Base-by-base conservation (phyloP, 2,113 vertebrate species). In the Odontesthes bonariensis region DNA sequence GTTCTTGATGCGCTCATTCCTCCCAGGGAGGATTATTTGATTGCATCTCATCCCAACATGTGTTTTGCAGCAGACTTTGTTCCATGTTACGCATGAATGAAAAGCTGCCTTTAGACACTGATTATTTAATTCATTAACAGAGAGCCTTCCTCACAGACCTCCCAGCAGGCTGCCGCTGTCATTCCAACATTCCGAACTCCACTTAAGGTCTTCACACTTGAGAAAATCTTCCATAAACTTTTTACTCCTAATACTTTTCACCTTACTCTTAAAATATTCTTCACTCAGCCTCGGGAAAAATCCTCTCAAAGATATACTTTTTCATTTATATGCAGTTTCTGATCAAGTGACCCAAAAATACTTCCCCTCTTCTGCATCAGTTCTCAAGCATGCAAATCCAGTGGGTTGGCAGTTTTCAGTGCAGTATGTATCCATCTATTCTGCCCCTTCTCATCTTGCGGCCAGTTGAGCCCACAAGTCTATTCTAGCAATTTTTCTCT, bases 71-170 rank as follows among this genome's bases (percentile, higher is more conserved):
- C 55, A 81, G 63, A 84, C 84, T 86, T 74, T 79, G 78, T 77
- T 86, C 81, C 81, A 55, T 58, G 77, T 88, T 81, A 69, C 74
- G 84, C 65, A 82, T 75, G 74, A 79, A 76, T 77, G 76, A 79
- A 80, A 86, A 55, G 60, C 67, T 11, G 54, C 56, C 42, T 58
- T 68, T 73, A 81, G 89, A 86, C 81, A 23, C 71, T 86, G 88
- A 89, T 90, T 79, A 83, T 90, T 88, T 88, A 59, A 75, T 84
- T 62, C 81, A 86, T 90, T 83, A 86, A 49, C 58, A 13, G 32
- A 65, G 66, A 14, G 75, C 77, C 87, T 84, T 86, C 61, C 54
- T 59, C 63, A 33, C 64, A 65, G 88, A 86, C 86, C 83, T 86
- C 83, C 87, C 89, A 86, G 84, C 78, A 84, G 84, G 76, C 46